Base-by-base conservation (phyloP, 1,140 invertebrate genomes). In the Sycophila sp. region DNA sequence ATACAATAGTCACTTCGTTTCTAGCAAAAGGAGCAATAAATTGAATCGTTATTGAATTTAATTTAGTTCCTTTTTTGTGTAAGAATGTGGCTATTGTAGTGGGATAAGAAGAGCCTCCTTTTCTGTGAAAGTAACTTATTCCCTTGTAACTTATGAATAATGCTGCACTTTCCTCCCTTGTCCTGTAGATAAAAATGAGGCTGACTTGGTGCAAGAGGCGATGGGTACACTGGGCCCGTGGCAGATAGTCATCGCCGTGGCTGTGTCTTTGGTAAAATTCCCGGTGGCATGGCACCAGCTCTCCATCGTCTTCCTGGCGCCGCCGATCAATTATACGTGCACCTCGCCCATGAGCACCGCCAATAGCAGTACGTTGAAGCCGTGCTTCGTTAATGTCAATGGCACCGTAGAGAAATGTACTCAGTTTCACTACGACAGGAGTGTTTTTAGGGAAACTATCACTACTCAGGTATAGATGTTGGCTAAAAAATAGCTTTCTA, bases 381-480 rank as follows among this genome's bases (percentile, higher is more conserved):
- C 72, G 56, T 84, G 79, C 17, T 38, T 73, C 2, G 49, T 84
- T 34, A 30, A 81, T 30, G 66, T 80, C 36, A 82, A 81, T 53
- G 65, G 71, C 5, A 82, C 76, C 4, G 47, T 73, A 30, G 77
- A 82, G 47, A 87, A 89, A 22, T 93, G 92, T 73, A 78, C 80
- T 0, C 67, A 83, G 1, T 90, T 89, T 66, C 83, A 90, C 69
- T 94, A 91, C 71, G 91, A 91, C 66, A 87, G 84, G 17, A 87
- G 82, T 24, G 81, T 90, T 24, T 94, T 94, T 74, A 79, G 87
- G 49, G 89, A 92, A 68, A 94, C 92, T 0, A 94, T 94, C 10
- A 83, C 91, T 4, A 92, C 90, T 1, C 87, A 94, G 81, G 87
- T 88, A 47, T 2, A n/a, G n/a, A n/a, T n/a, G n/a, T n/a, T n/a